Evolutionary conservation across 2,888 invertebrate genomes (phyloP).

Genomic region (Acleris laterana): DNA sequence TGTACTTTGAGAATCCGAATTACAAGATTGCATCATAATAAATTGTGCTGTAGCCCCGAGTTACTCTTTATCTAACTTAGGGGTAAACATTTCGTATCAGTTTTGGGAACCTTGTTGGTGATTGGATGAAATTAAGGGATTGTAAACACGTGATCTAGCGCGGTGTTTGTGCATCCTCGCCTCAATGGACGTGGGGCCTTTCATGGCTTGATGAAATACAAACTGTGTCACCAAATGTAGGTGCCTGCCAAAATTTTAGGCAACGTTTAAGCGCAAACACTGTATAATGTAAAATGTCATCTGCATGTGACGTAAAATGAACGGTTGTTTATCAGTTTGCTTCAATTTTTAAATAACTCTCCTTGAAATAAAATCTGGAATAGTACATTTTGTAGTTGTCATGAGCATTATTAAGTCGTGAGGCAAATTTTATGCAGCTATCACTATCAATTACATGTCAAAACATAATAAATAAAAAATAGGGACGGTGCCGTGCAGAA

Average conservation of each 20-base stretch:
- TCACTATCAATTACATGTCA: too few species aligned
- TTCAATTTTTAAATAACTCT: too few species aligned
- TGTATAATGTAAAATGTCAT: slow-evolving; percentile 24
- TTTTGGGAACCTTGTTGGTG: slow-evolving; percentile 52
- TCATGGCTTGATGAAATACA: slow-evolving; percentile 78
- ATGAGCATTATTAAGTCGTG: too few species aligned
- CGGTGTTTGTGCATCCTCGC: slow-evolving; percentile 62
- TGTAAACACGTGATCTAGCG: slow-evolving; percentile 63
- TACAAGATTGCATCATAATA: slow-evolving; percentile 39
- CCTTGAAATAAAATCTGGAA: too few species aligned
- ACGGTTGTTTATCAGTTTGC: too few species aligned
- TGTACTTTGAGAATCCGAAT: slow-evolving; percentile 31
- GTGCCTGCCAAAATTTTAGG: slow-evolving; percentile 66
- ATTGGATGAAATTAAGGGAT: slow-evolving; percentile 70
- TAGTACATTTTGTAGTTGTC: too few species aligned
- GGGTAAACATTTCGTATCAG: slow-evolving; percentile 35
- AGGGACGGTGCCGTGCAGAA: too few species aligned
- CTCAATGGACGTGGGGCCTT: slow-evolving; percentile 65
- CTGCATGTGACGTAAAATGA: not conserved
- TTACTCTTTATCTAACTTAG: slow-evolving; percentile 34
- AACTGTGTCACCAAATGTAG: slow-evolving; percentile 72
- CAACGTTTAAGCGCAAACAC: slow-evolving; percentile 69
- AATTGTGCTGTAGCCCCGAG: slow-evolving; percentile 36
- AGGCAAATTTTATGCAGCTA: too few species aligned
- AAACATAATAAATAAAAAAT: too few species aligned